These are phyloP conservation scores for Drosophila varians DNA, from an alignment of 1,140 invertebrate genomes.

Conservation along the genomic window DNA sequence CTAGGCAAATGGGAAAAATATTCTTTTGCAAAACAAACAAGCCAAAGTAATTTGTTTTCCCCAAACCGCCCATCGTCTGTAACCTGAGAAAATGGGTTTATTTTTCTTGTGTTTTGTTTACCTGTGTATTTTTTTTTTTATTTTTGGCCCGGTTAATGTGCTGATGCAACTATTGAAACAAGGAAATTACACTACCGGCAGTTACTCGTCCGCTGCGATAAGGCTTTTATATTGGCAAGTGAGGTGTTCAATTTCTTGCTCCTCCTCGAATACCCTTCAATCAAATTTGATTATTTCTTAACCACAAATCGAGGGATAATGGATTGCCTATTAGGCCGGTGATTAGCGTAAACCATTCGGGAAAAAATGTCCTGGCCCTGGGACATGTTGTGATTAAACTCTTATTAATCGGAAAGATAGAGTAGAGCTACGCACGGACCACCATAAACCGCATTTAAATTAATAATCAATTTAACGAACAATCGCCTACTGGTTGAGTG, in stretches of 20 bases:
- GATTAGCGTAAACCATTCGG: no score
- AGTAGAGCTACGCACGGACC: constrained; percentile 1
- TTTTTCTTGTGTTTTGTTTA: neutral
- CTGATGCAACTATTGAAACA: constrained; percentile 31
- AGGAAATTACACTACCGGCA: constrained; percentile 34
- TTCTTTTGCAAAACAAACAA: constrained; percentile 57
- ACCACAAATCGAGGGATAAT: no score
- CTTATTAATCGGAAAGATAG: constrained; percentile 2
- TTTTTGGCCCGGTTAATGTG: constrained; percentile 19
- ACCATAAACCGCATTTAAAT: constrained; percentile 63
- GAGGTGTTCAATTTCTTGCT: neutral
- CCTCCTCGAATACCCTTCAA: constrained; percentile 2
- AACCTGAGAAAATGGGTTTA: constrained; percentile 5
- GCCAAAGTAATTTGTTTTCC: constrained; percentile 50
- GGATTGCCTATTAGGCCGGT: no score
- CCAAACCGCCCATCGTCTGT: neutral
- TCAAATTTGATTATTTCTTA: neutral
- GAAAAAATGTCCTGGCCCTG: no score
- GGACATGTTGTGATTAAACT: neutral
- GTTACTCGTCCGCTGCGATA: constrained; percentile 30
- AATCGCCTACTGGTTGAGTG: constrained; percentile 27
- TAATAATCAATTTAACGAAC: constrained; percentile 72
- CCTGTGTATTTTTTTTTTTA: constrained; percentile 1
- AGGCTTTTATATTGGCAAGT: constrained; percentile 20
- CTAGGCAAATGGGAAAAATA: constrained; percentile 31